phyloP scores from a whole-genome alignment of 1,140 invertebrate species.

The Maniola jurtina region DNA sequence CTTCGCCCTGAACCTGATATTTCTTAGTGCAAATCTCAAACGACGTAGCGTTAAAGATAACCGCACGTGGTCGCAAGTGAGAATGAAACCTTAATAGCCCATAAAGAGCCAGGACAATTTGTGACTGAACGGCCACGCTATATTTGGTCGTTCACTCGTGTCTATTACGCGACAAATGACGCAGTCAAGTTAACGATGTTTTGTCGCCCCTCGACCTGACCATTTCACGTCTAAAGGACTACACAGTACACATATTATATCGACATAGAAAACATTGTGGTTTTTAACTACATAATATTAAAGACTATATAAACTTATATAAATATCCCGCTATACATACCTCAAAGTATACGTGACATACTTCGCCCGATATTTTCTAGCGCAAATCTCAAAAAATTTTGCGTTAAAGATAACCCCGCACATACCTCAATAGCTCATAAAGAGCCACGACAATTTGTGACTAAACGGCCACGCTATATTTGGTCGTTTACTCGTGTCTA shows the following conservation, averaged over 20 bases:
- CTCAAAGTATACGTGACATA: not conserved
- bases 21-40: not conserved
- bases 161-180: not conserved
- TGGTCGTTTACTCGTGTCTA: not conserved
- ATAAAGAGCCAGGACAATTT: not conserved
- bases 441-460: not conserved
- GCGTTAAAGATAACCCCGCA: not conserved
- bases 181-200: constrained; percentile 1
- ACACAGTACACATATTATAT: no score
- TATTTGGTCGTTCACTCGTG: not conserved
- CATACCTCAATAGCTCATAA: not conserved
- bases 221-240: no score
- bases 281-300: no score
- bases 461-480: not conserved
- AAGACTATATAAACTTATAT: no score
- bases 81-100: not conserved
- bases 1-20: not conserved
- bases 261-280: no score
- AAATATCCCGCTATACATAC: no score
- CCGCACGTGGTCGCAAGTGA: not conserved
- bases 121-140: not conserved
- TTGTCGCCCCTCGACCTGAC: not conserved
- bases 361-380: not conserved
- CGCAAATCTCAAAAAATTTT: not conserved
- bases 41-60: not conserved